These are phyloP conservation scores for Peromyscus polionotus DNA, from an alignment of 2,113 vertebrate species.

Conservation along the genomic window DNA sequence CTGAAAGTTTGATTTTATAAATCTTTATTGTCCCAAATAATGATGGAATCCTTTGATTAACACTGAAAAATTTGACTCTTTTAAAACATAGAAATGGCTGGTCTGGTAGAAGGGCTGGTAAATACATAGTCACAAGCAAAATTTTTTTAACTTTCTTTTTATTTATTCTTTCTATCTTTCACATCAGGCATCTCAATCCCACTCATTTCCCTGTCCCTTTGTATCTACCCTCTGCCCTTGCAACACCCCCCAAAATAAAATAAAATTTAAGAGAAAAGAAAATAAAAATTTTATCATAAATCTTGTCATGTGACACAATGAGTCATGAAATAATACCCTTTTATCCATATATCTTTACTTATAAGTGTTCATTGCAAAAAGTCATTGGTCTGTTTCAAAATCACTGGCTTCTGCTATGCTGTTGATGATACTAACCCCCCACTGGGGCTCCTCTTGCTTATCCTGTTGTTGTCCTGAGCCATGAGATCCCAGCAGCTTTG, in stretches of 20 bases:
- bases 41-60: not conserved
- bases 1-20: not conserved
- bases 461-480: not conserved
- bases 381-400: not conserved
- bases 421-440: not conserved
- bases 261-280: not conserved
- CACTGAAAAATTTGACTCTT: not conserved
- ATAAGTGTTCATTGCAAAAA: not conserved
- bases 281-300: not conserved
- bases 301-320: not conserved
- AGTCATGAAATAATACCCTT: not conserved
- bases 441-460: not conserved
- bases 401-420: not conserved
- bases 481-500: not conserved
- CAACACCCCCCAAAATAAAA: not conserved
- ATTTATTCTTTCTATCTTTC: not conserved
- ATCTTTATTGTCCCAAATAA: not conserved
- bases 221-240: no score
- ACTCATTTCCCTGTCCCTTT: no score
- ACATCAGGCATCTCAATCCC: not conserved
- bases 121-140: not conserved
- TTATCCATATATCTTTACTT: not conserved
- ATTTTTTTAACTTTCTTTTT: not conserved
- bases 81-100: not conserved
- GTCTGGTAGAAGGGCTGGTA: not conserved